A percentile compares a stretch with the other conserved stretches of the same genome.
Evolutionary conservation across 30 jellyfish, hydroid and myxozoan species (phyloP).

Genomic region (Hydra vulgaris): DNA sequence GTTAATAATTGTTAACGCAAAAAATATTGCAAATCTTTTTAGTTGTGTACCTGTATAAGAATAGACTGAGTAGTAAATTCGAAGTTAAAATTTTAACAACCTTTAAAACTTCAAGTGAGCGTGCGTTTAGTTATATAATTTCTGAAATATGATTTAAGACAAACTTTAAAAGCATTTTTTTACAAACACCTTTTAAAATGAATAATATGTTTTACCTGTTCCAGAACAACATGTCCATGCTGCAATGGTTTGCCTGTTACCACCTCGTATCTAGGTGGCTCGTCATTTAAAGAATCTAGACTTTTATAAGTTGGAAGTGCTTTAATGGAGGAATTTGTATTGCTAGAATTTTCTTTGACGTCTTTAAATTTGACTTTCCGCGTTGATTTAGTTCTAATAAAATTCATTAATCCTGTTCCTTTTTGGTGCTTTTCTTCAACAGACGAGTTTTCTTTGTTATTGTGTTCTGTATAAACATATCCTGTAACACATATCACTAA

Average conservation of each 20-base stretch:
- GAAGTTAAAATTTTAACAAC: too few species aligned
- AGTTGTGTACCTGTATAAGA: too few species aligned
- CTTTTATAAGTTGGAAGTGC: not conserved
- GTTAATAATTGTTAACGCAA: too few species aligned
- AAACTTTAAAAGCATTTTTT: too few species aligned
- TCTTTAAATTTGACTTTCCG: not conserved
- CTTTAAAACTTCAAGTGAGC: too few species aligned
- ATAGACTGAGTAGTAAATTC: too few species aligned
- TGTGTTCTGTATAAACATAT: not conserved
- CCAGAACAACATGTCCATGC: not conserved
- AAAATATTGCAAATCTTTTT: too few species aligned
- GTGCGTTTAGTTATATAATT: too few species aligned
- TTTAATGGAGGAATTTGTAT: not conserved
- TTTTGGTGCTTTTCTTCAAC: not conserved
- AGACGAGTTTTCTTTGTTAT: not conserved
- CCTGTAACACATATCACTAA: not conserved
- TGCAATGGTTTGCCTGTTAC: slow-evolving; percentile 3
- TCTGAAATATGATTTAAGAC: too few species aligned
- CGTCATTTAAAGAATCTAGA: not conserved
- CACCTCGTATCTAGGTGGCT: slow-evolving; percentile 3
- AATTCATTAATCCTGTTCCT: not conserved
- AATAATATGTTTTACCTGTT: not conserved
- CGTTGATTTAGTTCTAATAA: not conserved
- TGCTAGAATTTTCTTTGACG: not conserved
- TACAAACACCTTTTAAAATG: too few species aligned